Evolutionary conservation across 2,113 vertebrate species (phyloP).

Genomic region (Alethe castanea): DNA sequence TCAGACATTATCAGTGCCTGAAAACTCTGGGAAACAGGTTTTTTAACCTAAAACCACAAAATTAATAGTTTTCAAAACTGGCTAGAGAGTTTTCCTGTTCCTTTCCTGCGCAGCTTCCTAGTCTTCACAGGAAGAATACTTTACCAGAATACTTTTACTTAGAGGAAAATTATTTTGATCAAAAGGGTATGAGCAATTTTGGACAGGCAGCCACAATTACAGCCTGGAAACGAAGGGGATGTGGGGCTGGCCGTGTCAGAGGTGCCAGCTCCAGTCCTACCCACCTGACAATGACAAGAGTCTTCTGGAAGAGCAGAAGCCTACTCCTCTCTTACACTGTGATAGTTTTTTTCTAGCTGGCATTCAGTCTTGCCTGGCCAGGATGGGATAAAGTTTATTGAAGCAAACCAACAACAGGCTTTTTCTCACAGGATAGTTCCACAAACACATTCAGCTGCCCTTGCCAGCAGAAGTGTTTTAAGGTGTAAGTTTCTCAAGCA

Average conservation of each 20-base stretch:
- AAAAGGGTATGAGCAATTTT: fast-evolving
- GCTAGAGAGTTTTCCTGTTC: not conserved
- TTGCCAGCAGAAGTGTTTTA: not conserved
- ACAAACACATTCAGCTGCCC: not conserved
- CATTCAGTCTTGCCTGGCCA: not conserved
- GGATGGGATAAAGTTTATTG: not conserved
- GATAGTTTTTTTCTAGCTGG: not conserved
- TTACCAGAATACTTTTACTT: not conserved
- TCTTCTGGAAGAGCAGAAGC: not conserved
- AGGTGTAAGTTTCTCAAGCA: not conserved
- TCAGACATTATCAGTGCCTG: not conserved
- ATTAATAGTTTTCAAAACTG: not conserved
- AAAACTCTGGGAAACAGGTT: not conserved
- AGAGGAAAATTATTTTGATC: not conserved
- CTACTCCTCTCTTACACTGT: not conserved
- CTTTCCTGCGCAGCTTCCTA: not conserved
- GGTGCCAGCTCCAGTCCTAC: not conserved
- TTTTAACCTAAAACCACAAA: not conserved
- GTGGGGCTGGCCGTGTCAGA: fast-evolving
- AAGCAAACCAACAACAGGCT: not conserved
- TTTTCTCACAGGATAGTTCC: not conserved
- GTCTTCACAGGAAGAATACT: not conserved
- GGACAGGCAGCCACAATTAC: not conserved
- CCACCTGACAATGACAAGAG: not conserved
- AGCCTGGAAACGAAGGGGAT: not conserved